Percentiles rank a stretch among this genome's conserved stretches.
These are phyloP conservation scores for Cnemophilus loriae DNA, from an alignment of 2,113 vertebrate genomes.

Conservation along the genomic window DNA sequence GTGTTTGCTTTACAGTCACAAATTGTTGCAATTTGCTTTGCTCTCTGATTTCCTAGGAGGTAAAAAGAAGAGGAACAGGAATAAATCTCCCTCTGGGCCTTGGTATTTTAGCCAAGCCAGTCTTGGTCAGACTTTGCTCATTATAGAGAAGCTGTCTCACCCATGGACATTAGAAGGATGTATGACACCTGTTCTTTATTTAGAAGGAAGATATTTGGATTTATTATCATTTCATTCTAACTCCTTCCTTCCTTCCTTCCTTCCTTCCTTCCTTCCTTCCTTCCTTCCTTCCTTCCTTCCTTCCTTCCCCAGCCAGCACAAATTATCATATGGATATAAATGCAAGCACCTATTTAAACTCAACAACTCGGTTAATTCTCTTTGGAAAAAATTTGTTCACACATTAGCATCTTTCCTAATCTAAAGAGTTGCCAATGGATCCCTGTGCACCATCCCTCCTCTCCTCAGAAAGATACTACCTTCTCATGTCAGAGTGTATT, in stretches of 20 bases:
- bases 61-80: neutral
- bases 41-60: neutral
- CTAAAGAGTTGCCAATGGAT: neutral
- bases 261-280: neutral
- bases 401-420: neutral
- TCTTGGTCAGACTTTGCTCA: neutral
- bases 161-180: neutral
- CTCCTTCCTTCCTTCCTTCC: neutral
- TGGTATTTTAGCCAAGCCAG: neutral
- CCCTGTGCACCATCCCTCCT: neutral
- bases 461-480: neutral
- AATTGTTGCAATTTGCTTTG: neutral
- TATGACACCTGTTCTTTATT: neutral
- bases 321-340: neutral
- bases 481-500: neutral
- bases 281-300: neutral
- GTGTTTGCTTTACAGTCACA: neutral
- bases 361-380: neutral
- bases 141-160: neutral
- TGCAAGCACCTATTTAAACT: neutral
- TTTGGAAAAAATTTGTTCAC: neutral
- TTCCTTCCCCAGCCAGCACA: neutral
- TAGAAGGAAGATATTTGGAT: neutral
- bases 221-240: neutral
- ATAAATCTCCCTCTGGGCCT: neutral